Percentiles rank a stretch among this genome's conserved stretches.
Evolutionary conservation across 2,113 vertebrate genomes (phyloP).

Genomic region (Xenopus borealis): DNA sequence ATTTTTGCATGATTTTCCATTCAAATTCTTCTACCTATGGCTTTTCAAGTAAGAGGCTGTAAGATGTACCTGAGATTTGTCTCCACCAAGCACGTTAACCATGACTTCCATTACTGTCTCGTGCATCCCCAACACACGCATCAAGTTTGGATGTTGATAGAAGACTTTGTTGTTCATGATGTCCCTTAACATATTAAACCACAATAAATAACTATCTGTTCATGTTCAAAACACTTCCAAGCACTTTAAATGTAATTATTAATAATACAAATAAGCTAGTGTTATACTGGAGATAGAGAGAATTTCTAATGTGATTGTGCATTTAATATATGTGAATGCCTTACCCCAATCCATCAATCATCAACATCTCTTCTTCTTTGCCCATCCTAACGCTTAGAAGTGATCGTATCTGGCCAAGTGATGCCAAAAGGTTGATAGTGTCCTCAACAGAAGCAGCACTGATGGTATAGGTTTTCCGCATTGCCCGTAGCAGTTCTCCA

Average conservation of each 20-base stretch:
- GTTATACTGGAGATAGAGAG: no score
- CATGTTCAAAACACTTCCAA: no score
- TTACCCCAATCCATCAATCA: slow-evolving; percentile 95
- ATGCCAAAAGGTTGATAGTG: slow-evolving; percentile 87
- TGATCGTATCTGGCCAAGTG: slow-evolving; percentile 92
- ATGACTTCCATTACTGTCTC: slow-evolving; percentile 99
- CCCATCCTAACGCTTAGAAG: slow-evolving; percentile 96
- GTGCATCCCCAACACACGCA: slow-evolving; percentile 97
- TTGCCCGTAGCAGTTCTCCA: slow-evolving; percentile 87
- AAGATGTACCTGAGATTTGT: slow-evolving; percentile 85
- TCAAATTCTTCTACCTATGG: no score
- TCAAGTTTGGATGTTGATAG: slow-evolving; percentile 97
- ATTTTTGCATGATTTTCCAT: no score
- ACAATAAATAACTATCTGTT: no score
- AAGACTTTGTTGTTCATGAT: slow-evolving; percentile 99
- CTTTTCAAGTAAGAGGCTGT: no score
- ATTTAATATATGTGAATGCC: slow-evolving; percentile 32
- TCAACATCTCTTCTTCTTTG: slow-evolving; percentile 93
- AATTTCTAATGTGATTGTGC: no score
- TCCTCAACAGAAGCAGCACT: slow-evolving; percentile 88
- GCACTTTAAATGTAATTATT: no score
- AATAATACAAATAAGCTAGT: no score
- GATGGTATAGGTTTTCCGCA: slow-evolving; percentile 94
- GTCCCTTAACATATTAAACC: slow-evolving; percentile 67
- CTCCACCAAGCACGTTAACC: slow-evolving; percentile 94